Percentiles rank a stretch among this genome's conserved stretches.
These are phyloP conservation scores for Paratilapia polleni DNA, from an alignment of 2,113 vertebrate species.

Conservation along the genomic window DNA sequence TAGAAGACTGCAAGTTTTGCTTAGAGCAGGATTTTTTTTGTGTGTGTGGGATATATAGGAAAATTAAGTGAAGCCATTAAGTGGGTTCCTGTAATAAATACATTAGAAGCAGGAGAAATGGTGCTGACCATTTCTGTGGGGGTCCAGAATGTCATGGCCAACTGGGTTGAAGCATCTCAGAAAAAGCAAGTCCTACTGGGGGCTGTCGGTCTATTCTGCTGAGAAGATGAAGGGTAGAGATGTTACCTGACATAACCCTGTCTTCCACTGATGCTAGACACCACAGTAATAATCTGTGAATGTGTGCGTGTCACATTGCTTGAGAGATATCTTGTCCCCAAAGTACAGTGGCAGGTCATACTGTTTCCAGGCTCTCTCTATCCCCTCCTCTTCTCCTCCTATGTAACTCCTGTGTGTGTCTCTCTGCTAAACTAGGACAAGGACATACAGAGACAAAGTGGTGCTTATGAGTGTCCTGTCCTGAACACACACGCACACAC, in stretches of 20 bases:
- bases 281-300: conserved; percentile 24
- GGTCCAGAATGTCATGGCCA: not conserved
- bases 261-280: not conserved
- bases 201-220: not conserved
- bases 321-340: conserved; percentile 58
- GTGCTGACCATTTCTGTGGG: not conserved
- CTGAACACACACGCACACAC: not conserved
- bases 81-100: accelerated
- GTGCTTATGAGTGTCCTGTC: conserved; percentile 59
- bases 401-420: conserved; percentile 1
- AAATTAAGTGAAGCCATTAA: not conserved
- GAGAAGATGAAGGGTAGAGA: conserved; percentile 10
- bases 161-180: not conserved
- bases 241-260: not conserved
- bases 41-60: not conserved
- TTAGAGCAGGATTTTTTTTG: accelerated
- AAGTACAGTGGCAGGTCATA: conserved; percentile 39
- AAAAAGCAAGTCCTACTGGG: not conserved
- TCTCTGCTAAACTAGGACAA: conserved; percentile 69
- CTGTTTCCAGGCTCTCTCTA: conserved; percentile 24
- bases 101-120: not conserved
- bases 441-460: conserved; percentile 65
- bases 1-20: not conserved
- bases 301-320: conserved; percentile 16
- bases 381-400: not conserved